Conservation (phyloP, 2,888 invertebrate genomes). For the Drosophila borealis region DNA sequence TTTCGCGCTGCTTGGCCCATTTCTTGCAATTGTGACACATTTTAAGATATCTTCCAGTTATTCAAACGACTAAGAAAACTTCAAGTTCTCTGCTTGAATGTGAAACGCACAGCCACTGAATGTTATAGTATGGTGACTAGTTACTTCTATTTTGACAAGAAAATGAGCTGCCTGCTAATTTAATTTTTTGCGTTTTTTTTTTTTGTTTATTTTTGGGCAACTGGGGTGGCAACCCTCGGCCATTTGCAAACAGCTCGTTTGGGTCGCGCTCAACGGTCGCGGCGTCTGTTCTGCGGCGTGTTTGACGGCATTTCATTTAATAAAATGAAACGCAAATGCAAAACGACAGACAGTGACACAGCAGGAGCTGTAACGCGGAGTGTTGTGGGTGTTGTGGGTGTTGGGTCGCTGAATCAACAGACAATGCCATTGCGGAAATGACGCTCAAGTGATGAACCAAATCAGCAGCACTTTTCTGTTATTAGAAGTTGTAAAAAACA, state of each 20-base stretch:
- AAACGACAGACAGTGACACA: constrained; percentile 55
- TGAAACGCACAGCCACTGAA: background rate
- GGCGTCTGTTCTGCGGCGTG: constrained; percentile 57
- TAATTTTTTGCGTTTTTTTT: background rate
- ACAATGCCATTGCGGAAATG: constrained; percentile 65
- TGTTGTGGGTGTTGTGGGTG: background rate
- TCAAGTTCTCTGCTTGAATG: background rate
- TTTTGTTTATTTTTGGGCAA: constrained; percentile 10
- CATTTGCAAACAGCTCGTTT: constrained; percentile 56
- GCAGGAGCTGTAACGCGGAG: constrained; percentile 5
- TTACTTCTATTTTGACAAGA: background rate
- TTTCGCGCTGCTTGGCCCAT: background rate
- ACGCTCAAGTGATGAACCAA: constrained; percentile 72
- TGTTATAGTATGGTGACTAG: background rate
- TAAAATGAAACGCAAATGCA: constrained; percentile 71
- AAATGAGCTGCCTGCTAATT: background rate
- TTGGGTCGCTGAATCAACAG: constrained; percentile 24
- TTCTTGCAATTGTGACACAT: background rate
- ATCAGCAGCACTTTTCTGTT: constrained; percentile 74
- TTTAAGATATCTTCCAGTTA: background rate
- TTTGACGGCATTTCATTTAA: constrained; percentile 74
- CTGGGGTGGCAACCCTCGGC: constrained; percentile 48
- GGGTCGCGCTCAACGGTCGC: constrained; percentile 33
- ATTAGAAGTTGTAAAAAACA: constrained; percentile 70
- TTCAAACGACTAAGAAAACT: background rate